Base-by-base conservation (phyloP, 2,888 invertebrate genomes). In the Parochlus steinenii region DNA sequence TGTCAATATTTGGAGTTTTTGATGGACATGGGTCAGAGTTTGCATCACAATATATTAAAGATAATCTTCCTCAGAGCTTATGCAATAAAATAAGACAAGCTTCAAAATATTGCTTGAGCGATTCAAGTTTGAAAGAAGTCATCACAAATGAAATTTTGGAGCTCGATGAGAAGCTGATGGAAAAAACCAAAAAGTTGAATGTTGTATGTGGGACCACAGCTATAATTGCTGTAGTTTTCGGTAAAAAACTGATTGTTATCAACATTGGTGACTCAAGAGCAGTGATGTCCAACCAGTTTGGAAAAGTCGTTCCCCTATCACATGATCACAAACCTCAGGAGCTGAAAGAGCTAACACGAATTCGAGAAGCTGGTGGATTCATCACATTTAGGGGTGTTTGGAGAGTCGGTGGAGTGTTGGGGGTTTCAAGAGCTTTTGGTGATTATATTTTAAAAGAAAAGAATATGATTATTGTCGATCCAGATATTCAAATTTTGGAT, bases 291-390 rank as follows among this genome's bases (percentile, higher is more conserved):
- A 89, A 92, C 58, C 69, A 70, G 30, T 74, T 78, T 49, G 90
- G 90, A 23, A 82, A 81, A 55, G 85, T 82, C 1, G 85, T 89
- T 46, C 90, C 87, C 8, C 62, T 95, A 6, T 92, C 93, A 2
- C 87, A 86, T 56, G 95, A 95, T 58, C 95, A 95, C 55, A 95
- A 95, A 62, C 95, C 95, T 24, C 86, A 90, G 53, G 86, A 90
- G 69, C 74, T 80, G 44, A 71, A 87, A 46, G 93, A 95, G 63
- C 74, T 79, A 38, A 85, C 79, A 51, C 69, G 93, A 43, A 95
- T 95, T 47, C 82, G 83, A 52, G 86, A 89, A 52, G 92, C 93
- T 18, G 95, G 95, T 31, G 93, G 95, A 11, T 86, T 86, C 52
- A 85, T 95, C 32, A 82, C 85, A 31, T 92, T 90, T 51, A 86